A percentile compares a stretch with the other conserved stretches of the same genome.
Evolutionary conservation across 1,140 invertebrate species (phyloP).

Genomic region (Teleogryllus occipitalis): DNA sequence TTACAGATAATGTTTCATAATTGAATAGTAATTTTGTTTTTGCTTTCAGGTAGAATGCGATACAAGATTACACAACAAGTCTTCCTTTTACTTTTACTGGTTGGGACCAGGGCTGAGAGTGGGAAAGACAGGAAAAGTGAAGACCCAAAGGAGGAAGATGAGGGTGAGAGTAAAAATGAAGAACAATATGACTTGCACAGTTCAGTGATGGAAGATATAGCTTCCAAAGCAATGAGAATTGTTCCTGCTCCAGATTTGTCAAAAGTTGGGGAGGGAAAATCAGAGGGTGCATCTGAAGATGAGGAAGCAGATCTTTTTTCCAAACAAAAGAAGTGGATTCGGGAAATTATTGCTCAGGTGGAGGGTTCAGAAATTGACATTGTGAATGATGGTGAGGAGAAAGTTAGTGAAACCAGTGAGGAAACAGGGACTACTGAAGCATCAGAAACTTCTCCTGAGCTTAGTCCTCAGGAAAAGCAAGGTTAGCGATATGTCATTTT

Average conservation of each 20-base stretch:
- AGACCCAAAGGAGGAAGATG: constrained; percentile 26
- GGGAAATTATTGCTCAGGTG: constrained; percentile 12
- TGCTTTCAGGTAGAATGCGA: constrained; percentile 8
- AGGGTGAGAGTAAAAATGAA: constrained; percentile 22
- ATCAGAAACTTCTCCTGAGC: constrained; percentile 38
- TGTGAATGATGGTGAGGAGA: constrained; percentile 36
- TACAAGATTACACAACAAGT: neutral
- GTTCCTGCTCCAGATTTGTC: constrained; percentile 34
- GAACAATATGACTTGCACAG: constrained; percentile 21
- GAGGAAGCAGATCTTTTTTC: constrained; percentile 23
- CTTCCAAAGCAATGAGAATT: constrained; percentile 31
- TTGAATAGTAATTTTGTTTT: neutral
- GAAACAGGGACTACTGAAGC: constrained; percentile 34
- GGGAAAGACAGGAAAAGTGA: neutral
- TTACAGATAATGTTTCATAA: too few relatives aligned
- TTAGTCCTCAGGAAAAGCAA: constrained; percentile 51
- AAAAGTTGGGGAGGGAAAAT: constrained; percentile 26
- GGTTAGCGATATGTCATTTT: constrained; percentile 33
- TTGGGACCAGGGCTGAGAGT: constrained; percentile 7
- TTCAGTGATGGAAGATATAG: constrained; percentile 22
- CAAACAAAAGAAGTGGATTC: constrained; percentile 20
- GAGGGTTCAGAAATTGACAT: constrained; percentile 20
- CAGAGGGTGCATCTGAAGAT: constrained; percentile 21
- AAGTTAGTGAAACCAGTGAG: constrained; percentile 31
- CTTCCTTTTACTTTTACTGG: constrained; percentile 9